A percentile compares a stretch with the other conserved stretches of the same genome.
Conservation (phyloP, 2,888 invertebrate genomes). For the Galeopsomyia nigrocyanea region DNA sequence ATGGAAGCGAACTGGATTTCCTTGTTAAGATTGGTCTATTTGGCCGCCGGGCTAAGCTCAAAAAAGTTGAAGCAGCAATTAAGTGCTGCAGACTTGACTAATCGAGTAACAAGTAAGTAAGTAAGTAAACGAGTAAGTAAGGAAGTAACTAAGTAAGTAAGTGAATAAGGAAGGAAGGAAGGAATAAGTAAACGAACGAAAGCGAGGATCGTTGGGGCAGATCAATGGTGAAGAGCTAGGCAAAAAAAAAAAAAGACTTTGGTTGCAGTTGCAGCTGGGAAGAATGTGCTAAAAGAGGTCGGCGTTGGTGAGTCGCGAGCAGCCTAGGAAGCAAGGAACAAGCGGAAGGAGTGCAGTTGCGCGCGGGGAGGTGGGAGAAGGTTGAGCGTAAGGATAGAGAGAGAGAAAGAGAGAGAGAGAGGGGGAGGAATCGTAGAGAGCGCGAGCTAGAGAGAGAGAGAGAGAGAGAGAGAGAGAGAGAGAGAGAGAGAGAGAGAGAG, state of each 20-base stretch:
- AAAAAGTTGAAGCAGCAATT: too few relatives aligned
- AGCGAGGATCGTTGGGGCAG: not conserved
- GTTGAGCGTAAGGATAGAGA: constrained; percentile 31
- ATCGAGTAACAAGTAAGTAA: too few relatives aligned
- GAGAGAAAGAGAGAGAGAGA: constrained; percentile 18
- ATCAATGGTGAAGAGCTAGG: constrained; percentile 26
- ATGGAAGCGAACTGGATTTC: too few relatives aligned
- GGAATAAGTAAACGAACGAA: constrained; percentile 28
- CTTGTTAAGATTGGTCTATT: too few relatives aligned
- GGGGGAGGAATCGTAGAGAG: constrained; percentile 34
- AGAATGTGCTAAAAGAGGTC: constrained; percentile 49
- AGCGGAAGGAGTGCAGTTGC: not conserved
- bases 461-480: constrained; percentile 46
- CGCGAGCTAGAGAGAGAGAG: constrained; percentile 46
- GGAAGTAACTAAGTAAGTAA: not conserved
- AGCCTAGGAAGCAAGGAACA: constrained; percentile 12
- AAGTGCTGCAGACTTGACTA: too few relatives aligned
- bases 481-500: constrained; percentile 48
- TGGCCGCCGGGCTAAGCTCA: too few relatives aligned
- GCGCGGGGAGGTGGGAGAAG: constrained; percentile 43
- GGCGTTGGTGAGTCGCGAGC: constrained; percentile 30
- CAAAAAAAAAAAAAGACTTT: constrained; percentile 11
- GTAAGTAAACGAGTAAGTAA: too few relatives aligned
- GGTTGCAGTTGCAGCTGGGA: constrained; percentile 18
- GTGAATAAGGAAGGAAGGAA: not conserved